Base-by-base conservation (phyloP, 1,140 invertebrate genomes). In the Bilobella aurantiaca region DNA sequence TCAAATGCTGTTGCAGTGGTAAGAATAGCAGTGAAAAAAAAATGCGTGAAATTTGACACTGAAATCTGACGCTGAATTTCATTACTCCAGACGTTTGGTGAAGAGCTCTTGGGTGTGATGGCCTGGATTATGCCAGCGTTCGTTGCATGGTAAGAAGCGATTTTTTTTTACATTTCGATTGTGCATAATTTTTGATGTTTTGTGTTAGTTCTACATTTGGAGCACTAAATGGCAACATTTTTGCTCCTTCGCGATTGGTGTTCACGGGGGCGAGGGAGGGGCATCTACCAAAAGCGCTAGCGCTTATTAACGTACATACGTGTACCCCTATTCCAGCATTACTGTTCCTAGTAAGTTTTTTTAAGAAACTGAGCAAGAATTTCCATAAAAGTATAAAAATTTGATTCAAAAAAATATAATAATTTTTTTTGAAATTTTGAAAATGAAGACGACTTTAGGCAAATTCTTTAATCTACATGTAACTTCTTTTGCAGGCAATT, bases 1-100 rank as follows among this genome's bases (percentile, higher is more conserved):
- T 93, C 91, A 1, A 85, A 90, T 76, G 95, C 95, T 56, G 94
- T 98, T 65, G 95, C 95, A 73, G 92, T 98, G 76, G 92, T 95
- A 81, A 82, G 86, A 65, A n/a, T n/a, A n/a, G n/a, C n/a, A n/a
- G n/a, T n/a, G n/a, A n/a, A n/a, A n/a, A n/a, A n/a, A n/a, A n/a
- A n/a, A n/a, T n/a, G n/a, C n/a, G n/a, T 53, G 25, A 61, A 27
- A 8, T 8, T 32, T 49, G 5, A 23, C 8, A 53, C 58, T 29
- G n/a, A 27, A 27, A 27, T 59, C 3, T 5, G 12, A 14, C 23
- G 14, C 23, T 53, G 8, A 12, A 53, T 53, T 53, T 53, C 23
- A 16, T 53, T 23, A 23, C 23, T n/a, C 0, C 42, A 67, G 69
- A 72, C 89, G 37, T 93, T 93, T 78, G 87, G 87, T n/a, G 82